Base-by-base conservation (phyloP, 2,888 invertebrate genomes). In the Leptopilina myrica region DNA sequence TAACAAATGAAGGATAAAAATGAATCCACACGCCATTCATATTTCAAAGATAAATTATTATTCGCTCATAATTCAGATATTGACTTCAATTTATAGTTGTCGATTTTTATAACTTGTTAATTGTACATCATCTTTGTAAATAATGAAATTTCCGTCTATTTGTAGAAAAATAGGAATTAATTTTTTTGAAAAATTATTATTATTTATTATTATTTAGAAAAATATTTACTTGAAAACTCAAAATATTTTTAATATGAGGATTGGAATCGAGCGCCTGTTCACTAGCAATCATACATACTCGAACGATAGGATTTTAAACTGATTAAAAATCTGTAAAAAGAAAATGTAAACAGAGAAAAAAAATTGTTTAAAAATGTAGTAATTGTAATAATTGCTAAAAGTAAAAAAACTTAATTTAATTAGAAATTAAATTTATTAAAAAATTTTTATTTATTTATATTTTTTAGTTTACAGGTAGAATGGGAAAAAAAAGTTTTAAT, bases 51-150 rank as follows among this genome's bases (percentile, higher is more conserved):
- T 59, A 15, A 59, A 59, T 59, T 15, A 59, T 59, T 59, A 59
- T 15, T 59, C 59, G 15, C 59, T n/a, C 59, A 20, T 59, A 59
- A 59, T 59, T 59, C 59, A 59, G 59, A 59, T 59, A 59, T 46
- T 59, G 59, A 59, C 59, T 59, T 6, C 15, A 59, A 59, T 1
- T 59, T 59, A 15, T 59, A 15, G 15, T 59, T 59, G 15, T 15
- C 20, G 15, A 59, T 59, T 59, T 59, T 33, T 5, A n/a, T 15
- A 15, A 33, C 15, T 59, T 20, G 59, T 59, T 15, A 59, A 59
- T 59, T 7, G 7, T 59, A 15, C 56, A 56, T 56, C 15, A n/a
- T 33, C 7, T 59, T 59, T 15, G n/a, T 15, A 59, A 59, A n/a
- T 56, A n/a, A 59, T 15, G 59, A 5, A 59, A n/a, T 59, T 59